Percentiles rank a stretch among this genome's conserved stretches.
Evolutionary conservation across 1,140 invertebrate species (phyloP).

Genomic region (Micrasema minimum): DNA sequence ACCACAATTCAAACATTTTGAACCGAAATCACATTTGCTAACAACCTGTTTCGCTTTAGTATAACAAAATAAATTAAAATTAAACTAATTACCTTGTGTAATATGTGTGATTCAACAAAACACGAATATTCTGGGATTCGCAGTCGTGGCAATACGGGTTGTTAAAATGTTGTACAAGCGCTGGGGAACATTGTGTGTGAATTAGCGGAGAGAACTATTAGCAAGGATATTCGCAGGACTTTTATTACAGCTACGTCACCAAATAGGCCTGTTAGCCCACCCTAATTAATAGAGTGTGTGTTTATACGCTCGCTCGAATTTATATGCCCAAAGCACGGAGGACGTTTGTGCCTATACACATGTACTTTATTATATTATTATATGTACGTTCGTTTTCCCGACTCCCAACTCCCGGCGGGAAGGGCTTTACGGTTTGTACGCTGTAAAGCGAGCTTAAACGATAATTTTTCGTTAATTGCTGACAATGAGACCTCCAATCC

Average conservation of each 20-base stretch:
- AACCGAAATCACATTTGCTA: too few relatives aligned
- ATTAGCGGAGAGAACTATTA: constrained; percentile 49
- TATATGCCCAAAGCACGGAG: constrained; percentile 20
- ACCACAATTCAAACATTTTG: too few relatives aligned
- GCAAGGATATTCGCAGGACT: constrained; percentile 48
- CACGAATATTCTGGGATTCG: too few relatives aligned
- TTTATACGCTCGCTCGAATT: constrained; percentile 36
- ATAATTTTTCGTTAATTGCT: constrained; percentile 30
- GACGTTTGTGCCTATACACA: not conserved
- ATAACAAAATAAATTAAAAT: too few relatives aligned
- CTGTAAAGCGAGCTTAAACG: constrained; percentile 20
- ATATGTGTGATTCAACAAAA: too few relatives aligned
- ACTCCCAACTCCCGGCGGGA: too few relatives aligned
- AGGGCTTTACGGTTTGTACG: not conserved
- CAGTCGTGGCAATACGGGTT: too few relatives aligned
- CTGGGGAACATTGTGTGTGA: constrained; percentile 20
- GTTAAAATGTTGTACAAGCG: not conserved
- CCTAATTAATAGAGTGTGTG: constrained; percentile 53
- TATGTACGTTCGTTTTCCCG: too few relatives aligned
- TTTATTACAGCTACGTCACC: constrained; percentile 51
- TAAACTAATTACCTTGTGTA: too few relatives aligned
- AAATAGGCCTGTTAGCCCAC: constrained; percentile 50
- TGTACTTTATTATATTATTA: too few relatives aligned
- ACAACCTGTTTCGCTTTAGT: too few relatives aligned
- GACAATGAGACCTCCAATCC: not conserved